These are phyloP conservation scores for Myocastor coypus DNA, from an alignment of 2,113 vertebrate species.

Conservation along the genomic window DNA sequence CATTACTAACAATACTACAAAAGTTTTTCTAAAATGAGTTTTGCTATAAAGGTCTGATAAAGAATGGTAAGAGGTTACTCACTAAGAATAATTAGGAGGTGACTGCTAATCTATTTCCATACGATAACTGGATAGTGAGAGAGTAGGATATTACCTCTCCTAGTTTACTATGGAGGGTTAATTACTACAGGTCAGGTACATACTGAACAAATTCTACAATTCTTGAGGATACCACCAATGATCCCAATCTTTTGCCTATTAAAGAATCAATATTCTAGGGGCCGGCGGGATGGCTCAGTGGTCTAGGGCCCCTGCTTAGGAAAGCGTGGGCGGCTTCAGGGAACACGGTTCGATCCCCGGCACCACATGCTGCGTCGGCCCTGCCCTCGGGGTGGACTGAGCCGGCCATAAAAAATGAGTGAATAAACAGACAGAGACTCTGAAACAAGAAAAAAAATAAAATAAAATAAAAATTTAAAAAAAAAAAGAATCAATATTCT, in stretches of 20 bases:
- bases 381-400: too few relatives aligned
- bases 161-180: neutral
- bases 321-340: too few relatives aligned
- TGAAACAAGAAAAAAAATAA: too few relatives aligned
- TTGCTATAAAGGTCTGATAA: neutral
- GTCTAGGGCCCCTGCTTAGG: too few relatives aligned
- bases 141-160: neutral
- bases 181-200: neutral
- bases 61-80: slow-evolving; percentile 1
- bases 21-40: neutral
- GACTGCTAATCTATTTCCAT: neutral
- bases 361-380: too few relatives aligned
- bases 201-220: neutral
- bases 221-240: neutral
- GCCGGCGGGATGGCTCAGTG: too few relatives aligned
- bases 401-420: too few relatives aligned
- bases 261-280: too few relatives aligned
- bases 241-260: neutral
- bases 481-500: neutral
- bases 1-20: neutral
- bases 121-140: neutral
- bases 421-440: too few relatives aligned
- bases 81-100: neutral
- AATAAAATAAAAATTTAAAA: too few relatives aligned
- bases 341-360: too few relatives aligned